phyloP scores from a whole-genome alignment of 2,888 invertebrate genomes.

The Campoplex capitator region DNA sequence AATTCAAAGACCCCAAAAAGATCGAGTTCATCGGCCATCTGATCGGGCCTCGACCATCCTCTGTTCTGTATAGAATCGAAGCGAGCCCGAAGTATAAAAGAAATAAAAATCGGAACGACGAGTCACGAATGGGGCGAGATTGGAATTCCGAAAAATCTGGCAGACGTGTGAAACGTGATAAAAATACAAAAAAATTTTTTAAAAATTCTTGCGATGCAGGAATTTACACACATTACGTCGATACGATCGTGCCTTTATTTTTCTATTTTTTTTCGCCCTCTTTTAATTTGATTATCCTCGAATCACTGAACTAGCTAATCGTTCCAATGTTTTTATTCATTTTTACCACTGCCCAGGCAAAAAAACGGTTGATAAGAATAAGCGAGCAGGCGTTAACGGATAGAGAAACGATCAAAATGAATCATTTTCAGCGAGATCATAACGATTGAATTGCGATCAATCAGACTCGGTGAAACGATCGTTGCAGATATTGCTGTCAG shows the following conservation, averaged over 20 bases:
- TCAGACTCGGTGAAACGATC: not conserved
- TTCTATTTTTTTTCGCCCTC: not conserved
- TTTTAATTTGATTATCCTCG: slow-evolving; percentile 3
- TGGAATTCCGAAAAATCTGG: slow-evolving; percentile 25
- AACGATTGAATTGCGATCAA: not conserved
- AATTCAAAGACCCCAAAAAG: slow-evolving; percentile 58
- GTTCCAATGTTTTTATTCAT: slow-evolving; percentile 4
- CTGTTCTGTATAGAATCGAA: slow-evolving; percentile 28
- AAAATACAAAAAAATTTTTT: too few relatives aligned
- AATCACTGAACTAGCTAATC: not conserved
- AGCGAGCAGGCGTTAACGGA: not conserved
- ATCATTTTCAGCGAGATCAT: not conserved
- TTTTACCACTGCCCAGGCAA: slow-evolving; percentile 15
- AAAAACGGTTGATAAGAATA: not conserved
- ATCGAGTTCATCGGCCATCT: slow-evolving; percentile 64
- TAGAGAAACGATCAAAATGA: slow-evolving; percentile 2
- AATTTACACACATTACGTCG: slow-evolving; percentile 27
- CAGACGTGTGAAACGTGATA: slow-evolving; percentile 4
- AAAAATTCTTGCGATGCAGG: slow-evolving; percentile 18
- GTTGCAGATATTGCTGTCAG: not conserved
- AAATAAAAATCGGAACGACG: slow-evolving; percentile 23
- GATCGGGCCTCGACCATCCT: slow-evolving; percentile 49
- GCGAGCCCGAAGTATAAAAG: not conserved
- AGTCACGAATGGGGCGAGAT: slow-evolving; percentile 11
- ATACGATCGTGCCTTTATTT: not conserved